Evolutionary conservation across 2,888 invertebrate genomes (phyloP).

Genomic region (Calameuta pallipes): DNA sequence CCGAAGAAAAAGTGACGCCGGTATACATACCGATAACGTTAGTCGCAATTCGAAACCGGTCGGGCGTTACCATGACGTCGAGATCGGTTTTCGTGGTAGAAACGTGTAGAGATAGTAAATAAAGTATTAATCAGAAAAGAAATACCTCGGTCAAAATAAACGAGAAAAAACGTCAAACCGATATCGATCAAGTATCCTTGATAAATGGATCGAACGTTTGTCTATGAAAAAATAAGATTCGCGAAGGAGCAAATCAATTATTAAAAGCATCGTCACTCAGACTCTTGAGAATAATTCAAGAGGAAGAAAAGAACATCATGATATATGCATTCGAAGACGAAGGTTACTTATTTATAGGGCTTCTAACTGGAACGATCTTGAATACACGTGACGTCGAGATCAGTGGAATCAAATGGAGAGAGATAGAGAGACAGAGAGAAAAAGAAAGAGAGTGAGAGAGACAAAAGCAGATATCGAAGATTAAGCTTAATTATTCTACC

Average conservation of each 20-base stretch:
- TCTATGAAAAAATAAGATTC: background rate
- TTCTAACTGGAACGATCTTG: background rate
- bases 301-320: background rate
- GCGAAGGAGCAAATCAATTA: background rate
- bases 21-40: background rate
- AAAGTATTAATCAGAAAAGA: background rate
- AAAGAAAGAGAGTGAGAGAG: conserved; percentile 13
- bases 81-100: background rate
- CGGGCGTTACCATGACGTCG: background rate
- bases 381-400: background rate
- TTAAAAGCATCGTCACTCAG: background rate
- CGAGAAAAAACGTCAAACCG: background rate
- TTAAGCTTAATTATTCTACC: background rate
- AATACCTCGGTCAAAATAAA: background rate
- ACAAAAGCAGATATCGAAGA: conserved; percentile 6
- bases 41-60: background rate
- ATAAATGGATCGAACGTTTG: background rate
- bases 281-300: background rate
- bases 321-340: background rate
- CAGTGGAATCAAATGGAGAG: conserved; percentile 7
- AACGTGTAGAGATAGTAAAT: background rate
- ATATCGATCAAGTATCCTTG: background rate
- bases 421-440: conserved; percentile 10
- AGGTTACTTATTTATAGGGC: background rate
- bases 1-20: background rate